Percentiles rank a stretch among this genome's conserved stretches.
These are phyloP conservation scores for Coregonus ussuriensis DNA, from an alignment of 2,797 vertebrate species.

Conservation along the genomic window DNA sequence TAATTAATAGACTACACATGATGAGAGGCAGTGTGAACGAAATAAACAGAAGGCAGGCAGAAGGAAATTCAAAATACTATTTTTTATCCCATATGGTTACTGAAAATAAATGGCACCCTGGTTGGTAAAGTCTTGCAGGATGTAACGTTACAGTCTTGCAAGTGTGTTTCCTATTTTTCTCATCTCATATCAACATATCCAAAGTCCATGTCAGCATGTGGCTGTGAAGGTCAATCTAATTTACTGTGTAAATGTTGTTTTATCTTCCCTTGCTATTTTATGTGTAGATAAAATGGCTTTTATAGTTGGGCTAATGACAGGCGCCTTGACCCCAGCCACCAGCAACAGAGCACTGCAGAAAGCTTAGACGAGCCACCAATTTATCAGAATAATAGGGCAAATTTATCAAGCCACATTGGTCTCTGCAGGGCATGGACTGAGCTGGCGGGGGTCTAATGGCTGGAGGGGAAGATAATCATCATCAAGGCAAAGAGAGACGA, in stretches of 20 bases:
- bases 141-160: too few relatives aligned
- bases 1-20: too few relatives aligned
- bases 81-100: too few relatives aligned
- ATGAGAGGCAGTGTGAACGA: too few relatives aligned
- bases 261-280: conserved; percentile 25
- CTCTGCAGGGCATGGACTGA: conserved; percentile 56
- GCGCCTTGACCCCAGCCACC: conserved; percentile 47
- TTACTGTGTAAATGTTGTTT: conserved; percentile 43
- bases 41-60: too few relatives aligned
- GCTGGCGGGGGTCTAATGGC: conserved; percentile 67
- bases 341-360: conserved; percentile 41
- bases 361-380: conserved; percentile 58
- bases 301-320: conserved; percentile 58
- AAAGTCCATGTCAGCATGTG: too few relatives aligned
- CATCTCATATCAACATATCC: too few relatives aligned
- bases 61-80: too few relatives aligned
- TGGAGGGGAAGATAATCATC: conserved; percentile 49
- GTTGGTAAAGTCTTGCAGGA: too few relatives aligned
- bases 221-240: conserved; percentile 9
- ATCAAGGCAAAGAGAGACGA: conserved; percentile 39
- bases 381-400: conserved; percentile 70
- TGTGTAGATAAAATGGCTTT: conserved; percentile 52
- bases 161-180: too few relatives aligned
- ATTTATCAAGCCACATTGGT: conserved; percentile 68
- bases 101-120: too few relatives aligned